These are phyloP conservation scores for Drosophila ironensis DNA, from an alignment of 1,140 invertebrate species.

Conservation along the genomic window DNA sequence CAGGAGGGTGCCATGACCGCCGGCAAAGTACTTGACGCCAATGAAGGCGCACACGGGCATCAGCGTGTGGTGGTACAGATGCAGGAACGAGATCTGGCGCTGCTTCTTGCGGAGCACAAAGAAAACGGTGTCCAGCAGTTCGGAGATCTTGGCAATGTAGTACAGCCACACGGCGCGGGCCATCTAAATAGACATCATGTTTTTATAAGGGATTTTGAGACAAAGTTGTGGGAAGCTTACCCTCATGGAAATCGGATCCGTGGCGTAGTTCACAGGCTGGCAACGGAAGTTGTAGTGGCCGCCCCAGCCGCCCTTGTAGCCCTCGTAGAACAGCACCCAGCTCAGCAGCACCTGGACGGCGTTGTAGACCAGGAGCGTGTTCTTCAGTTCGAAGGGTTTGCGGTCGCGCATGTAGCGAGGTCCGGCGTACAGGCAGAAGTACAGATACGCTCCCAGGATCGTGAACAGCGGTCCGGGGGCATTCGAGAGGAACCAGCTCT, in stretches of 20 bases:
- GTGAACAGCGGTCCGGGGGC: constrained; percentile 90
- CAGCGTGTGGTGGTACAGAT: constrained; percentile 88
- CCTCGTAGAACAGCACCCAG: constrained; percentile 88
- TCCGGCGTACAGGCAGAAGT: constrained; percentile 86
- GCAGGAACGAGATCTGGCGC: constrained; percentile 89
- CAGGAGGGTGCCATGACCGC: constrained; percentile 91
- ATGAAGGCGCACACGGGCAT: constrained; percentile 92
- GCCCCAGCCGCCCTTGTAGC: constrained; percentile 86
- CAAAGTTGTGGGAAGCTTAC: constrained; percentile 83
- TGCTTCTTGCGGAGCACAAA: constrained; percentile 92
- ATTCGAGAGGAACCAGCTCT: constrained; percentile 91
- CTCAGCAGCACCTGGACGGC: constrained; percentile 89
- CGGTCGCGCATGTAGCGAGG: constrained; percentile 92
- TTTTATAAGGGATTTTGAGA: background rate
- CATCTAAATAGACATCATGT: constrained; percentile 83
- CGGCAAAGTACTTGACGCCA: constrained; percentile 89
- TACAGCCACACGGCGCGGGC: constrained; percentile 86
- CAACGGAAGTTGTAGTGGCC: constrained; percentile 90
- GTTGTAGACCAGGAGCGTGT: constrained; percentile 91
- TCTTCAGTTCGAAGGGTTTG: constrained; percentile 91
- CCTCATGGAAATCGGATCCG: constrained; percentile 87
- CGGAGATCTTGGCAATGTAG: constrained; percentile 85
- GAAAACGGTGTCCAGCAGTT: constrained; percentile 89
- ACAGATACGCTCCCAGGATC: constrained; percentile 89
- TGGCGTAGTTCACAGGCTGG: constrained; percentile 92